phyloP scores from a whole-genome alignment of 2,113 vertebrate species.

The Rana temporaria region DNA sequence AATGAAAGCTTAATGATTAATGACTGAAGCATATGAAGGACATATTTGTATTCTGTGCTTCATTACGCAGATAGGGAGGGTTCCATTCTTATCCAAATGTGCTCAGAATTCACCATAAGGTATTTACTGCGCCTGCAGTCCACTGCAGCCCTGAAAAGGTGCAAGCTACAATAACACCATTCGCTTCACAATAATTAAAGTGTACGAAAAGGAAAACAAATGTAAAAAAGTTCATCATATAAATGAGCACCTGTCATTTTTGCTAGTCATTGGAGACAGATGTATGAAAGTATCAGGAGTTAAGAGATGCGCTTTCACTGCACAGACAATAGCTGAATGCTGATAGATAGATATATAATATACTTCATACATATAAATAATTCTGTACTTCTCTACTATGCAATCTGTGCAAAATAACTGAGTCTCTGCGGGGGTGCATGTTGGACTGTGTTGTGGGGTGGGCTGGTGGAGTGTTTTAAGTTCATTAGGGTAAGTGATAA shows the following conservation, averaged over 20 bases:
- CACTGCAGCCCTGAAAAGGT: not conserved
- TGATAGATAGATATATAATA: too few relatives aligned
- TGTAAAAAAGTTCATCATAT: not conserved
- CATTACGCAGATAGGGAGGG: constrained; percentile 47
- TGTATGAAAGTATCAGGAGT: too few relatives aligned
- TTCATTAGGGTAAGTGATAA: too few relatives aligned
- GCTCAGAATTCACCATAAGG: constrained; percentile 33
- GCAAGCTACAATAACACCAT: constrained; percentile 3
- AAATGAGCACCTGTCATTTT: constrained; percentile 23
- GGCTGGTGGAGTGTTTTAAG: too few relatives aligned
- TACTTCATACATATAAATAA: too few relatives aligned
- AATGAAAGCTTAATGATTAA: constrained; percentile 52
- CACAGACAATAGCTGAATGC: too few relatives aligned
- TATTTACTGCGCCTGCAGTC: constrained; percentile 9
- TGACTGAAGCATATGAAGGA: constrained; percentile 53
- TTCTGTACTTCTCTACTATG: too few relatives aligned
- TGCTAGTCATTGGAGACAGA: not conserved
- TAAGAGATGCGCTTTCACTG: too few relatives aligned
- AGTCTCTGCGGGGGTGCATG: too few relatives aligned
- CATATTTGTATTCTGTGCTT: constrained; percentile 53
- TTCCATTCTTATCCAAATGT: constrained; percentile 37
- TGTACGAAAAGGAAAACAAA: not conserved
- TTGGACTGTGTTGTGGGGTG: too few relatives aligned
- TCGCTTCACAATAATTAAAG: constrained; percentile 19
- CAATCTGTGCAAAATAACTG: too few relatives aligned